Evolutionary conservation across 1,140 invertebrate genomes (phyloP), one percentile per base, ranked within the genome.

Genomic region (Drosophila yakuba): DNA sequence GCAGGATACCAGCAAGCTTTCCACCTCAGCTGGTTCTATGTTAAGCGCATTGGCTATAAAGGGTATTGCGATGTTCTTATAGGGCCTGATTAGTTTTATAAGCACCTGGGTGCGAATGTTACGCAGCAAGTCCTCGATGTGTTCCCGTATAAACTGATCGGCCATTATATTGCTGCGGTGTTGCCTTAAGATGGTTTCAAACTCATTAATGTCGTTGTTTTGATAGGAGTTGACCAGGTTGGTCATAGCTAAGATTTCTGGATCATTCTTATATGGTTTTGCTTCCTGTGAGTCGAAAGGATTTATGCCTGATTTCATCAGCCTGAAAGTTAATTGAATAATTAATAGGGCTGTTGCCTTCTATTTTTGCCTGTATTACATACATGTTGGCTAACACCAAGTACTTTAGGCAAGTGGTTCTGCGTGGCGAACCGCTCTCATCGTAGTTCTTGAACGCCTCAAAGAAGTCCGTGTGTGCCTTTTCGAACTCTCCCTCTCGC

Each of bases 371-470:
- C 1, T 11, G 8, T 8, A 15, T 1, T 45, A 71, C 85, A 92
- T 61, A 94, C 99, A 99, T 99, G 93, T 99, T 99, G 7, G 99
- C 98, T 83, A 99, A 93, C 38, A 99, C 99, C 71, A 99, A 94
- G 93, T 99, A 99, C 93, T 99, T 99, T 12, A 99, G 93, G 92
- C 99, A 99, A 0, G 98, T 99, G 23, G 98, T 99, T 78, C 99
- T 94, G 69, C 99, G 94, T 41, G 98, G 98, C 81, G 97, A 99
- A n/a, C 99, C 99, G 41, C 98, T 99, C 93, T 99, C 99, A 94
- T 99, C 99, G 92, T 99, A 99, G 93, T 99, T 99, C 94, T 99
- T 99, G 93, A 99, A 99, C 3, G 99, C 99, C 93, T 99, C 98
- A 93, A 99, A 99, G 93, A 99, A 99, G 92, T 99, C 99, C 3